A percentile compares a stretch with the other conserved stretches of the same genome.
Evolutionary conservation across 2,888 invertebrate species (phyloP).

Genomic region (Rhingia rostrata): DNA sequence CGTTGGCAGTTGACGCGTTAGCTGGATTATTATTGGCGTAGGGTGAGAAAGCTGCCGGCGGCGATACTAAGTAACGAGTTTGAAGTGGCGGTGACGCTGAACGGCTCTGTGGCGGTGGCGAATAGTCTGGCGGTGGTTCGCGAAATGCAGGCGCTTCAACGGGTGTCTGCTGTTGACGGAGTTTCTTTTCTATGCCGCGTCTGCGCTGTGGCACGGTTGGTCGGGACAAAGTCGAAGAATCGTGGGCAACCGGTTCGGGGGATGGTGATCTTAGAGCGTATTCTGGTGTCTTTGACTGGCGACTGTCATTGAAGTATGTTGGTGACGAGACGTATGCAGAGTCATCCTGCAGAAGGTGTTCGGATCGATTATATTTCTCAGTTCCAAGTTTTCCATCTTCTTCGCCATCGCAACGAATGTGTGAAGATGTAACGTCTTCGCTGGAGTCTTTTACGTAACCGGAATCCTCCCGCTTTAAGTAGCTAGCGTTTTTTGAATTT

Average conservation of each 20-base stretch:
- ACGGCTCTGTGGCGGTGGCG: slow-evolving; percentile 85
- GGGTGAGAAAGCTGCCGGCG: slow-evolving; percentile 76
- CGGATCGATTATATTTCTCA: slow-evolving; percentile 82
- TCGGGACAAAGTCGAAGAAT: slow-evolving; percentile 78
- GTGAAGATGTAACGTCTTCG: slow-evolving; percentile 81
- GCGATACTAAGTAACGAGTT: slow-evolving; percentile 76
- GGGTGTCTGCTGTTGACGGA: slow-evolving; percentile 81
- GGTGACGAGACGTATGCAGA: slow-evolving; percentile 85
- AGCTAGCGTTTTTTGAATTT: slow-evolving; percentile 73
- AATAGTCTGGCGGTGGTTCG: slow-evolving; percentile 89
- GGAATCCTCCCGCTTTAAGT: slow-evolving; percentile 77
- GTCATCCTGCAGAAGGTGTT: slow-evolving; percentile 85
- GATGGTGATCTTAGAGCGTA: slow-evolving; percentile 73
- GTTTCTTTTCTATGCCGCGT: slow-evolving; percentile 85
- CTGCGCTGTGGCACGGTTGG: slow-evolving; percentile 88
- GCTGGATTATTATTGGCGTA: slow-evolving; percentile 78
- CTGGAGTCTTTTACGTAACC: slow-evolving; percentile 77
- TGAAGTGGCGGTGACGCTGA: slow-evolving; percentile 81
- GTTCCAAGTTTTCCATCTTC: slow-evolving; percentile 79
- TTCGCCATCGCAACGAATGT: slow-evolving; percentile 83
- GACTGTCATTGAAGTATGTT: slow-evolving; percentile 85
- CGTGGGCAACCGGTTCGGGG: slow-evolving; percentile 40
- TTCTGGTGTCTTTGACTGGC: slow-evolving; percentile 82
- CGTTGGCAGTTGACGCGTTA: slow-evolving; percentile 83
- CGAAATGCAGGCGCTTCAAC: slow-evolving; percentile 81